Evolutionary conservation across 2,113 vertebrate species (phyloP), one percentile per base, ranked within the genome.

Genomic region (Antigone vipio): DNA sequence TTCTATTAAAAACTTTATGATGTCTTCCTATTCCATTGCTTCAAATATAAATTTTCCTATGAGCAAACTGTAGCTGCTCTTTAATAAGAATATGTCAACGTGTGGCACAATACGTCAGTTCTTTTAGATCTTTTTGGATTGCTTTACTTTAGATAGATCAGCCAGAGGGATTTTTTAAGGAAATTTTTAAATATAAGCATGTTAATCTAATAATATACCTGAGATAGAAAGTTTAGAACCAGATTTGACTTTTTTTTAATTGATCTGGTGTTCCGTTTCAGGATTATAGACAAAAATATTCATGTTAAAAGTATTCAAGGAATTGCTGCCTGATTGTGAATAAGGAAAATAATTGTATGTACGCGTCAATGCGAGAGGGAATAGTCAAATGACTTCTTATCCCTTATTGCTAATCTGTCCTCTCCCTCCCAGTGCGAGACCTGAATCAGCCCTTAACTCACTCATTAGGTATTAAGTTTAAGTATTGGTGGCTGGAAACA

Each of bases 1-100:
- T 93, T 90, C 53, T 93, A 77, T 95, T 90, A 86, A 90, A 85
- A 88, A 75, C 29, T 82, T 96, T 53, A 92, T 74, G 69, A 83
- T 76, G 58, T 88, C 59, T 96, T 42, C 42, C 38, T 94, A 18
- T 47, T 77, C 78, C 17, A 81, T 56, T 82, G 35, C 81, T 95
- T 69, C 42, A 66, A 92, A 90, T 52, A 95, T 62, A 92, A 74
- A n/a, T 93, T 79, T 82, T 63, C 34, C 21, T 95, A 89, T 89
- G 23, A 52, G 44, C 71, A 94, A 97, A 73, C 24, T 19, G 4
- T 94, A 83, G 52, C 55, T 90, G 45, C 8, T 89, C 79, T 95
- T 88, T 74, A 85, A 83, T 79, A 93, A 38, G 58, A 92, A 44
- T 52, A 47, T 56, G 35, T 78, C 67, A 79, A 59, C 16, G 15